Conservation (phyloP, 1,140 invertebrate genomes). For the Rhopalosiphum padi region DNA sequence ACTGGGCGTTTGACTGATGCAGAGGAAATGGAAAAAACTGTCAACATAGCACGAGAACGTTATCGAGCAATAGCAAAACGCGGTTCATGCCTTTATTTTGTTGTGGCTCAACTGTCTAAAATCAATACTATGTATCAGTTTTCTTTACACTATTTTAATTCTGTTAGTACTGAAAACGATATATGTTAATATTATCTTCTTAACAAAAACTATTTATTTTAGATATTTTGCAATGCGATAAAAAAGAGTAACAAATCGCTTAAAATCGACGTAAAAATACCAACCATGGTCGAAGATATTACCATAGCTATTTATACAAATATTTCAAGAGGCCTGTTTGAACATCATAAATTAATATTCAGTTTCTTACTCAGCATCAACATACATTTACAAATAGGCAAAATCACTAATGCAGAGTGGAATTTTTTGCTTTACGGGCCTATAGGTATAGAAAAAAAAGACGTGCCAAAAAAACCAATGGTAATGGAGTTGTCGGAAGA, state of each 20-base stretch:
- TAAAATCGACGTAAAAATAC: conserved; percentile 16
- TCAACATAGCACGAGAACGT: conserved; percentile 81
- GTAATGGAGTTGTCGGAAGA: conserved; percentile 67
- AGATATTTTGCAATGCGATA: conserved; percentile 59
- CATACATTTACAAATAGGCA: conserved; percentile 71
- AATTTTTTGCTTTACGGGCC: conserved; percentile 78
- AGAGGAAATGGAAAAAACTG: conserved; percentile 74
- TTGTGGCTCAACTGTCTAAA: conserved; percentile 83
- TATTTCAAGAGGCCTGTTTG: conserved; percentile 73
- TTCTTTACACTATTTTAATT: conserved; percentile 85
- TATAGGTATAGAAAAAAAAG: conserved; percentile 60
- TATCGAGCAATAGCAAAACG: conserved; percentile 84
- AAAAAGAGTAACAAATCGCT: conserved; percentile 1
- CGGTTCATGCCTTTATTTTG: conserved; percentile 90
- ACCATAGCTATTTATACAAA: conserved; percentile 24
- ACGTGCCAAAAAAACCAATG: conserved; percentile 67
- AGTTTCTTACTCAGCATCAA: conserved; percentile 82
- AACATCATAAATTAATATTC: conserved; percentile 89
- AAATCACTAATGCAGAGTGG: conserved; percentile 71
- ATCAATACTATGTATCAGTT: conserved; percentile 97
- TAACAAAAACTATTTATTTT: conserved; percentile 60
- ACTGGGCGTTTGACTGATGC: conserved; percentile 30
- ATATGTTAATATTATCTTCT: not conserved
- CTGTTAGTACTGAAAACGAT: conserved; percentile 72
- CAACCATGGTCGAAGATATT: conserved; percentile 10